Base-by-base conservation (phyloP, 2,113 vertebrate genomes). In the Cavia porcellus region DNA sequence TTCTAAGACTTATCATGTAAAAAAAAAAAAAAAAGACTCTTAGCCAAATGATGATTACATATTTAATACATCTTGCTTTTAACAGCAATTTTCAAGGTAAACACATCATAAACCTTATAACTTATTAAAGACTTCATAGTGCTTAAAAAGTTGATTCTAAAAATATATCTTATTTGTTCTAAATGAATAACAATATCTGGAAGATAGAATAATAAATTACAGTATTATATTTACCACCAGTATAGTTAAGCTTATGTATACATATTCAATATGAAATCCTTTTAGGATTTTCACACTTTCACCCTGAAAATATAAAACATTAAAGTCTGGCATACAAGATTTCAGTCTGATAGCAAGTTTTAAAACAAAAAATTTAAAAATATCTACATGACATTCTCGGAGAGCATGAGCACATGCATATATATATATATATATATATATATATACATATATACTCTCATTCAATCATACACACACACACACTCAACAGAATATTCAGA, bases 1-100 rank as follows among this genome's bases (percentile, higher is more conserved):
- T 97, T 86, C 24, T 79, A 66, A 93, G 38, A 85, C 15, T 94
- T 59, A 93, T 42, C 77, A 96, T 82, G 75, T 98, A 90, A 90
- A 96, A 97, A 97, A 98, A 92, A 90, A 96, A 97, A 97, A 98
- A 95, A 98, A 97, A 94, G 98, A 97, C 85, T 98, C 93, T 89
- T 92, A 96, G 95, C 91, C 94, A 97, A 96, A 89, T 72, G 95
- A 96, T n/a, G 98, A 98, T 88, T 97, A 96, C 95, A 91, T 98
- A 98, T 99, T 98, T 99, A 98, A 98, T 96, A 98, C 92, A 96
- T 90, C 97, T 98, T 98, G 98, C 98, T 98, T 98, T 98, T 98
- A 98, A 98, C 89, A 98, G 98, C 98, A 98, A 97, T 97, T 98
- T 98, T 97, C 95, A 98, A 97, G 98, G 98, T 97, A 97, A 98